phyloP scores from a whole-genome alignment of 30 jellyfish, hydroid and myxozoan genomes.

The Cassiopea andromeda region DNA sequence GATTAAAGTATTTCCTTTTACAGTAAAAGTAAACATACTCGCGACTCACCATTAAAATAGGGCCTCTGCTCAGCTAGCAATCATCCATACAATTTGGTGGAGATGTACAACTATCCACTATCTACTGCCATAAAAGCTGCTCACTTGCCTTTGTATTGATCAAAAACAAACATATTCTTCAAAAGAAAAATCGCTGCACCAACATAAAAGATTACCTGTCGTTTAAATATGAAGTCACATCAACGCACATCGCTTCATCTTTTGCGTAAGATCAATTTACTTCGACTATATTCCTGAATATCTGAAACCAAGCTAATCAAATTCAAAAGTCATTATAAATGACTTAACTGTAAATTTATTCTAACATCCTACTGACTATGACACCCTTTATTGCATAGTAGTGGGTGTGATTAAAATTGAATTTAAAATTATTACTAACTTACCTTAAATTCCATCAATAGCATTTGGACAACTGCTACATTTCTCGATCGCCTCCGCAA shows the following conservation, averaged over 20 bases:
- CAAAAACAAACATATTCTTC: slow-evolving; percentile 1
- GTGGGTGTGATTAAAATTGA: no score
- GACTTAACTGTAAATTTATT: no score
- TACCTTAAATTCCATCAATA: no score
- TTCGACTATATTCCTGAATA: background rate
- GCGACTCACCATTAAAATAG: background rate
- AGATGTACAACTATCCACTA: background rate
- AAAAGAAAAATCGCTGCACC: slow-evolving; percentile 4
- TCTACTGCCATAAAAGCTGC: background rate
- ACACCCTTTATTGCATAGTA: no score
- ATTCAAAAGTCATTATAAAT: background rate
- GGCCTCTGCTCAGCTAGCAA: background rate
- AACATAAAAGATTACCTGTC: slow-evolving; percentile 12
- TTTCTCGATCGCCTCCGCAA: no score
- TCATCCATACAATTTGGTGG: background rate
- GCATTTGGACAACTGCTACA: no score
- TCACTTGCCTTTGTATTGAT: background rate
- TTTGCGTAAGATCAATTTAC: background rate
- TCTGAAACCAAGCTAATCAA: background rate
- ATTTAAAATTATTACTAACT: no score
- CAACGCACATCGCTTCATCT: background rate
- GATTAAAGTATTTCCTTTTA: no score
- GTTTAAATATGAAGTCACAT: background rate
- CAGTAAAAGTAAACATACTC: background rate
- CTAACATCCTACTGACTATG: no score